These are phyloP conservation scores for Pterocles orientalis DNA, from an alignment of 2,113 vertebrate species.

Conservation along the genomic window DNA sequence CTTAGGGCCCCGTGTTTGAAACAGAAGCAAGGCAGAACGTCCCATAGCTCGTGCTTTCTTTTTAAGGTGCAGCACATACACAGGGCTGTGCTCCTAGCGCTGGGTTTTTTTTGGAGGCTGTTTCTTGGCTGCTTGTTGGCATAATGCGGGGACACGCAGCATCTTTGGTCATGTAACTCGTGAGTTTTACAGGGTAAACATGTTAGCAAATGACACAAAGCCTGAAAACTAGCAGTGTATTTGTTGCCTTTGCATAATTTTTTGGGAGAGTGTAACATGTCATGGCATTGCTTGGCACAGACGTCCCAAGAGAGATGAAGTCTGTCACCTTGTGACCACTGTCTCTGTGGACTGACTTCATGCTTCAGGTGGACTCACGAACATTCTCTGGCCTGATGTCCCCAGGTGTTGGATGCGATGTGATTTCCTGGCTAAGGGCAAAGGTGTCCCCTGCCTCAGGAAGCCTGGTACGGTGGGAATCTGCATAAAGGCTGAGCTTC, in stretches of 20 bases:
- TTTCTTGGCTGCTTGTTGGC: not conserved
- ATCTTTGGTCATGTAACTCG: not conserved
- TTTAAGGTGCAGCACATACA: not conserved
- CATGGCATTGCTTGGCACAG: not conserved
- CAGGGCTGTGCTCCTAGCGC: not conserved
- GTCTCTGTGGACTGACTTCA: not conserved
- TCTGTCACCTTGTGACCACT: not conserved
- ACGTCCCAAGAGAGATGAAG: not conserved
- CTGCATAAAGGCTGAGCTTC: not conserved
- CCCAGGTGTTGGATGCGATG: not conserved
- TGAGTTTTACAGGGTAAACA: not conserved
- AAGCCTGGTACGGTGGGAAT: not conserved
- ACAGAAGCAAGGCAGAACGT: not conserved
- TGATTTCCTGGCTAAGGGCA: not conserved
- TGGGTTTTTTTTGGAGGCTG: not conserved
- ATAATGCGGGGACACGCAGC: not conserved
- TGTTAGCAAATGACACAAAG: not conserved
- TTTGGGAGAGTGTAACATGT: accelerated
- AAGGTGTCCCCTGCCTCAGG: not conserved
- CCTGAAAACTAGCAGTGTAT: not conserved
- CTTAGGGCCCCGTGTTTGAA: not conserved
- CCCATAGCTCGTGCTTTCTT: not conserved
- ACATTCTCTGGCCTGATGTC: not conserved
- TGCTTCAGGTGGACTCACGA: not conserved
- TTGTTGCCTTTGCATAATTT: not conserved